Evolutionary conservation across 2,797 vertebrate species (phyloP), one percentile per base, ranked within the genome.

Genomic region (Esox masquinongy): DNA sequence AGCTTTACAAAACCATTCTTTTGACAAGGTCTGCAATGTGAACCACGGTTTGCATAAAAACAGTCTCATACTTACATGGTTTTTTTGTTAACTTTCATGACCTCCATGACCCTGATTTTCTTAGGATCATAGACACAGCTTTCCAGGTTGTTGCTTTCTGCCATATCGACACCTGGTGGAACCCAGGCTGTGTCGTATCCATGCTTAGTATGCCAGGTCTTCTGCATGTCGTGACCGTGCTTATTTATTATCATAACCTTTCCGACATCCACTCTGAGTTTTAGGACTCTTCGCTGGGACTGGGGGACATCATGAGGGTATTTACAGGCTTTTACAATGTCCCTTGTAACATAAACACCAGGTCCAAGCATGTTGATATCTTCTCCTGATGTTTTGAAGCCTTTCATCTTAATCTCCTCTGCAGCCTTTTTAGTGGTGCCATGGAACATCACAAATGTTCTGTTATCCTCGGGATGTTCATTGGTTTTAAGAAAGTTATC

Each of bases 301-400:
- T 31, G 3, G 19, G 47, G 14, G 5, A 34, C 49, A 36, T 11
- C 12, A 22, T 1, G 49, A n/a, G 64, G 73, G n/a, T 68, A 39
- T 50, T 64, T 16, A 17, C 17, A 14, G 26, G 47, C 63, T 51
- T 74, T 67, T 19, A 31, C 2, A 1, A 26, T 17, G 73, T 74
- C 73, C 3, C 47, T 16, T 19, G 63, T 74, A 24, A 74, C 63
- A n/a, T 74, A 74, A 50, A 70, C 68, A 26, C 47, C 68, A 1
- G 68, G 43, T 6, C 68, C 68, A 16, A 70, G 68, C 22, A 26
- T 50, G 0, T 47, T 69, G 39, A 5, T 43, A 2, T 50, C 8
- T 26, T 24, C 68, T 15, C 14, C 7, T 15, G 14, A 70, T 29
- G 22, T 14, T 49, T 9, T 16, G 43, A 70, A 50, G 22, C 47